Percentiles rank a stretch among this genome's conserved stretches.
These are phyloP conservation scores for Macrophya annulata DNA, from an alignment of 2,888 invertebrate genomes.

Conservation along the genomic window DNA sequence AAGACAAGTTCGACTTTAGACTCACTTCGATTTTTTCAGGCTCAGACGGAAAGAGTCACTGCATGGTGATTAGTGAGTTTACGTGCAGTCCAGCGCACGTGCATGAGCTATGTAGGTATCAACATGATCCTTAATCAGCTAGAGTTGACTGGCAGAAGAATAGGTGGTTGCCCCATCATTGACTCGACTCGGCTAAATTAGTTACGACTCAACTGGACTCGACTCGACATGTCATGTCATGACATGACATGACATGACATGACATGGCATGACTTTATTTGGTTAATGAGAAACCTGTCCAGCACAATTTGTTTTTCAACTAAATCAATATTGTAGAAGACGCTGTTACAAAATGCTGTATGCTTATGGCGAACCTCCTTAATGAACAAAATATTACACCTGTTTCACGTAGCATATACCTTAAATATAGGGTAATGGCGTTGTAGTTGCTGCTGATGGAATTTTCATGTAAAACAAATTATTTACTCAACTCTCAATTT, in stretches of 20 bases:
- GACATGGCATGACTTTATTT: not conserved
- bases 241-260: no score
- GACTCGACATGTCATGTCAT: no score
- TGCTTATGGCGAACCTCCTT: not conserved
- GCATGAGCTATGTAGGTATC: not conserved
- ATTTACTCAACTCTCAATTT: not conserved
- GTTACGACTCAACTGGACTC: not conserved
- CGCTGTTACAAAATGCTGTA: not conserved
- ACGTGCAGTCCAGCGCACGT: not conserved
- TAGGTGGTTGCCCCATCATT: not conserved
- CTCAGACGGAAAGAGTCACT: not conserved
- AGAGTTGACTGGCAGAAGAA: not conserved
- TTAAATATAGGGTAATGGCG: not conserved
- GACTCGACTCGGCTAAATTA: not conserved
- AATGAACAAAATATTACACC: not conserved
- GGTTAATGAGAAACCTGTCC: not conserved
- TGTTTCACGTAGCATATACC: not conserved
- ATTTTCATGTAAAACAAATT: conserved; percentile 1
- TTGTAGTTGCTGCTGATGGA: not conserved
- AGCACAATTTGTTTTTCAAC: not conserved
- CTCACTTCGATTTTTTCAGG: not conserved
- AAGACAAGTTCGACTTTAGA: not conserved
- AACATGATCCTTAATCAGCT: not conserved
- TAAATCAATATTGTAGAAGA: not conserved
- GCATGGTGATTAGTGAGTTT: not conserved